Evolutionary conservation across 2,113 vertebrate genomes (phyloP).

Genomic region (Ictalurus punctatus): DNA sequence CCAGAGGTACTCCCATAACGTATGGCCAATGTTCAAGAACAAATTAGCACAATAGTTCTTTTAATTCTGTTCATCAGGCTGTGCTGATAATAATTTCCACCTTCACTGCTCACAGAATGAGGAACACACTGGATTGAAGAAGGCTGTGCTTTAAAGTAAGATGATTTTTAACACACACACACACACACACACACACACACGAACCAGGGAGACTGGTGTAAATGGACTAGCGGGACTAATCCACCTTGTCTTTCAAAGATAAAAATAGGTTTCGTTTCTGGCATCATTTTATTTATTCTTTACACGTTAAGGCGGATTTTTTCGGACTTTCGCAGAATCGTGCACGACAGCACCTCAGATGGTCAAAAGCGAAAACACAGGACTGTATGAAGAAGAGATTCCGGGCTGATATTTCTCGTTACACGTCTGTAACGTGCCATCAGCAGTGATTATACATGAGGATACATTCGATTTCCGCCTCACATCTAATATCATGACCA

Average conservation of each 20-base stretch:
- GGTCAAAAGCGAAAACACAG: neutral
- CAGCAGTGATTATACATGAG: neutral
- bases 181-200: neutral
- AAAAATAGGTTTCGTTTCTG: neutral
- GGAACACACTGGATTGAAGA: neutral
- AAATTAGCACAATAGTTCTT: conserved; percentile 43
- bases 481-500: neutral
- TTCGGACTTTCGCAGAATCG: neutral
- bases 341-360: neutral
- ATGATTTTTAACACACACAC: neutral
- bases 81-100: conserved; percentile 43
- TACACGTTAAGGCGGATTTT: neutral
- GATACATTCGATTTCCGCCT: neutral
- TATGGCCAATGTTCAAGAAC: conserved; percentile 39
- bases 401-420: neutral
- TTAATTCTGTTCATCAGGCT: conserved; percentile 49
- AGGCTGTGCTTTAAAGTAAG: conserved; percentile 10
- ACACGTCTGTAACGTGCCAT: neutral
- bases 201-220: neutral
- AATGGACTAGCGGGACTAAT: neutral
- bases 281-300: neutral
- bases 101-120: conserved; percentile 5
- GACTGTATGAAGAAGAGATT: neutral
- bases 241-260: neutral
- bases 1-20: conserved; percentile 2